These are phyloP conservation scores for Selene dorsalis DNA, from an alignment of 2,797 vertebrate species.

Conservation along the genomic window DNA sequence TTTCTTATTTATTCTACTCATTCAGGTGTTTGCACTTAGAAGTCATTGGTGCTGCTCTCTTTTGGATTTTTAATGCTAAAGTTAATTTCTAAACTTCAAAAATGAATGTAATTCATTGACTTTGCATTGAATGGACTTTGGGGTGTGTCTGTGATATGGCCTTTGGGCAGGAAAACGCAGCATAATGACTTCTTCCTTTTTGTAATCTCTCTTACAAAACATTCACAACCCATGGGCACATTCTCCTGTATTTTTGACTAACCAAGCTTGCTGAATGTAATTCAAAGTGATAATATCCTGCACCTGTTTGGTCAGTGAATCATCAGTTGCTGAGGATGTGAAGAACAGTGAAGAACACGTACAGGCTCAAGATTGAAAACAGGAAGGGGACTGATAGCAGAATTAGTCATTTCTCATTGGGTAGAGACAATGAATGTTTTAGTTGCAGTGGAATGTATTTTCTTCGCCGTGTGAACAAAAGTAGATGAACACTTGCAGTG, in stretches of 20 bases:
- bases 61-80: not conserved
- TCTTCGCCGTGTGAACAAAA: not conserved
- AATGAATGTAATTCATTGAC: not conserved
- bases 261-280: slow-evolving; percentile 1
- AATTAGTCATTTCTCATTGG: slow-evolving; percentile 5
- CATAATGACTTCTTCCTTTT: slow-evolving; percentile 26
- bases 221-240: not conserved
- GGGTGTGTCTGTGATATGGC: slow-evolving; percentile 23
- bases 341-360: not conserved
- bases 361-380: not conserved
- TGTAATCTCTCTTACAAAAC: not conserved
- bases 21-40: not conserved
- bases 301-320: slow-evolving; percentile 14
- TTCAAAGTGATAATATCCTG: slow-evolving; percentile 5
- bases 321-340: not conserved
- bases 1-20: not conserved
- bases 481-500: not conserved
- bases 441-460: not conserved
- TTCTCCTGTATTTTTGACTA: not conserved
- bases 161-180: slow-evolving; percentile 19
- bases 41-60: not conserved
- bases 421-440: slow-evolving; percentile 14
- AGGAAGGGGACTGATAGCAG: not conserved
- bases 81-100: not conserved
- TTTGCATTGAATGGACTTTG: not conserved